Evolutionary conservation across 2,797 vertebrate genomes (phyloP).

Genomic region (Leptoclinus maculatus): DNA sequence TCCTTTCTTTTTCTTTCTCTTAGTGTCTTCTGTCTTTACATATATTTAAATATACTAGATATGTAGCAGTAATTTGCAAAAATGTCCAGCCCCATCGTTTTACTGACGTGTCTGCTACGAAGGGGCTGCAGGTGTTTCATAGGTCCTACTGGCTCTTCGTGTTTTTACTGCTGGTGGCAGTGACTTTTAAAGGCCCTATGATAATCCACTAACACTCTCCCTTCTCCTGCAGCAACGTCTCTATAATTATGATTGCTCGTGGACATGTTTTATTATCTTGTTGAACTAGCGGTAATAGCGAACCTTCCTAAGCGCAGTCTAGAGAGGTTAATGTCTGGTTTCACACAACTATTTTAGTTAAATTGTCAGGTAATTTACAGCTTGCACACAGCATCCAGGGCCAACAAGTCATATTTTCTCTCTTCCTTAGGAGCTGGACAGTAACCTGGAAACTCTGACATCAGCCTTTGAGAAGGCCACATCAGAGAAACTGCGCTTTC

Average conservation of each 20-base stretch:
- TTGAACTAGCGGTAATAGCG: background rate
- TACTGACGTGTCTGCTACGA: background rate
- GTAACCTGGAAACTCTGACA: conserved; percentile 90
- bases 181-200: background rate
- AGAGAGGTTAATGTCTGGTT: background rate
- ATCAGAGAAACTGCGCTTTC: conserved; percentile 92
- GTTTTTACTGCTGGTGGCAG: background rate
- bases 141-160: background rate
- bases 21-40: background rate
- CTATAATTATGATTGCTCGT: background rate
- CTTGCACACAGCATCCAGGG: background rate
- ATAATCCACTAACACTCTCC: background rate
- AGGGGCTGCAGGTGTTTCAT: background rate
- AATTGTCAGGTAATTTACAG: background rate
- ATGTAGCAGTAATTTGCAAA: background rate
- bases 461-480: conserved; percentile 89
- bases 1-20: background rate
- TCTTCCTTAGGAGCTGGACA: conserved; percentile 88
- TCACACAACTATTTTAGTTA: background rate
- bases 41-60: background rate
- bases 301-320: background rate
- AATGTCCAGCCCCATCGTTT: background rate
- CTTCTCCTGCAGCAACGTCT: background rate
- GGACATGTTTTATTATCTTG: background rate
- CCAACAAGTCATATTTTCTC: conserved; percentile 63